Percentiles rank a stretch among this genome's conserved stretches.
Evolutionary conservation across 1,140 invertebrate genomes (phyloP).

Genomic region (Brachionus calyciflorus): DNA sequence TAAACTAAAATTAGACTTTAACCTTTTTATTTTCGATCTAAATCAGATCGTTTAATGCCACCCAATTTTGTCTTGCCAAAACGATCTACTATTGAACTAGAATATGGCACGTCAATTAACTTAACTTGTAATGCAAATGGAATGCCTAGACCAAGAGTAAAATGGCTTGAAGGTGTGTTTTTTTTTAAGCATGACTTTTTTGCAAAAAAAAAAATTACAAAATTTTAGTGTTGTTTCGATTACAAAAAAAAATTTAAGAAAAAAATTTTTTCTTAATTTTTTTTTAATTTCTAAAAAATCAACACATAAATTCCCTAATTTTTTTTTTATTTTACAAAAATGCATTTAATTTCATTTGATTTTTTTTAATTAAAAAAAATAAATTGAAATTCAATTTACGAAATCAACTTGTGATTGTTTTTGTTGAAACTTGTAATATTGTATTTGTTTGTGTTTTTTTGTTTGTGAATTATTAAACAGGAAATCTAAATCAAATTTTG

Average conservation of each 20-base stretch:
- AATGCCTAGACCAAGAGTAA: constrained; percentile 42
- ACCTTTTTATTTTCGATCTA: neutral
- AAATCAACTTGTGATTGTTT: neutral
- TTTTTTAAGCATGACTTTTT: constrained; percentile 21
- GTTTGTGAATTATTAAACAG: neutral
- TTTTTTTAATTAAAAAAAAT: too few species aligned
- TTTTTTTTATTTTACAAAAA: neutral
- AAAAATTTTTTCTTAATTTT: constrained; percentile 37
- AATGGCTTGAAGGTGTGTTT: constrained; percentile 46
- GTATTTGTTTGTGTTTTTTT: neutral
- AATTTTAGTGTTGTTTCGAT: neutral
- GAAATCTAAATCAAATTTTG: constrained; percentile 15
- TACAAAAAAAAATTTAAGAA: constrained; percentile 9
- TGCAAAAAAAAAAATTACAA: neutral
- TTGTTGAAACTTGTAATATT: neutral
- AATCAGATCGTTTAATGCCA: constrained; percentile 45
- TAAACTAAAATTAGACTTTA: neutral
- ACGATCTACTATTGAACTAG: constrained; percentile 37
- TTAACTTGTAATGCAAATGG: constrained; percentile 44
- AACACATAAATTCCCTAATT: neutral
- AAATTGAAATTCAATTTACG: too few species aligned
- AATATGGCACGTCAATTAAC: constrained; percentile 21
- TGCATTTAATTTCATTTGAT: neutral
- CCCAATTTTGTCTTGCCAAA: constrained; percentile 31
- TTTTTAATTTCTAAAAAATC: neutral